These are phyloP conservation scores for Synergus itoensis DNA, from an alignment of 2,888 invertebrate genomes.

Conservation along the genomic window DNA sequence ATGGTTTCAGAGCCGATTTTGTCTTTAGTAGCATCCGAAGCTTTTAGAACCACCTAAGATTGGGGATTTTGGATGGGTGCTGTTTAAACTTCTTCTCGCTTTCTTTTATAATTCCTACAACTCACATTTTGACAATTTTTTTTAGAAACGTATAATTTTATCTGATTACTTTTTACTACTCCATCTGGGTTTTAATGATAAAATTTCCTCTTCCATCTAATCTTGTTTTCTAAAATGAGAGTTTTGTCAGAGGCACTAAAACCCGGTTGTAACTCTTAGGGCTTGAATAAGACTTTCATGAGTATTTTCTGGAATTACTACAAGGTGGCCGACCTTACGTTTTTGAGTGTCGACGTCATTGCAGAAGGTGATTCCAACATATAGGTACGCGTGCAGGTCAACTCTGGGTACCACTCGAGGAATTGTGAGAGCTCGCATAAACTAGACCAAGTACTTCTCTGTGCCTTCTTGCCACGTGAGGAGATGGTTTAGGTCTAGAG, in stretches of 20 bases:
- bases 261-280: constrained; percentile 19
- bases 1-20: constrained; percentile 17
- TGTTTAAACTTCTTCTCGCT: not conserved
- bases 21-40: not conserved
- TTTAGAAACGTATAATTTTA: not conserved
- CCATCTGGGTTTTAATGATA: not conserved
- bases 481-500: constrained; percentile 37
- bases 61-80: not conserved
- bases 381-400: constrained; percentile 10
- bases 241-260: constrained; percentile 24
- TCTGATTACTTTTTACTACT: not conserved
- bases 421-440: constrained; percentile 38
- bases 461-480: not conserved
- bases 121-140: not conserved
- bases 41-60: constrained; percentile 9
- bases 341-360: constrained; percentile 21
- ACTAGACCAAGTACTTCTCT: constrained; percentile 29
- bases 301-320: constrained; percentile 23
- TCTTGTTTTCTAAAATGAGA: not conserved
- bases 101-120: not conserved
- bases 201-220: constrained; percentile 6
- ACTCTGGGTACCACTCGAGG: constrained; percentile 9
- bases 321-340: not conserved
- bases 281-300: constrained; percentile 29
- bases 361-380: not conserved